Evolutionary conservation across 2,888 invertebrate species (phyloP).

Genomic region (Ichneumoninae sp.): DNA sequence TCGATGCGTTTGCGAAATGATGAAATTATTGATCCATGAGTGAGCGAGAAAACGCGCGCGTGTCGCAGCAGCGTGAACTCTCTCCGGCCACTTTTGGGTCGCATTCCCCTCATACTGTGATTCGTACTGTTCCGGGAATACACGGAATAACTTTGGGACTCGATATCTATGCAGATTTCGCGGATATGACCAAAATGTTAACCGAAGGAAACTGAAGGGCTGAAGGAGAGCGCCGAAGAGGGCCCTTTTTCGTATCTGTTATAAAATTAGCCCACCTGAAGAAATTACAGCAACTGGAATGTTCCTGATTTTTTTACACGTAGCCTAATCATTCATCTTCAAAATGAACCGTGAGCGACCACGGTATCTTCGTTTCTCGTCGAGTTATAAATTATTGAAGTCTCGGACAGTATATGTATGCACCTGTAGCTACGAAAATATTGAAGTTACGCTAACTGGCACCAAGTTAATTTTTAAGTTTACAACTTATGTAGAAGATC

Average conservation of each 20-base stretch:
- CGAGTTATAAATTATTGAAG: not conserved
- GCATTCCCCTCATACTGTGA: constrained; percentile 2
- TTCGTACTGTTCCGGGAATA: not conserved
- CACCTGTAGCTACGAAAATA: not conserved
- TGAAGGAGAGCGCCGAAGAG: not conserved
- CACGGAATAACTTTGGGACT: not conserved
- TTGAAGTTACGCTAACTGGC: not conserved
- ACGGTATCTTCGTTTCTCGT: not conserved
- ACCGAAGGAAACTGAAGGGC: not conserved
- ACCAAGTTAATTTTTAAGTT: not conserved
- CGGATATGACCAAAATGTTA: not conserved
- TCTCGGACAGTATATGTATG: not conserved
- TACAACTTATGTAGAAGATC: not conserved
- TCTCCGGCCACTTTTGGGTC: constrained; percentile 4
- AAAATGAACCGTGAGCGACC: not conserved
- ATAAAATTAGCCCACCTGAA: not conserved
- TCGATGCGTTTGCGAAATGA: constrained; percentile 66
- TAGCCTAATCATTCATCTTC: not conserved
- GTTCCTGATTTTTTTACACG: not conserved
- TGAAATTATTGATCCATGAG: constrained; percentile 70
- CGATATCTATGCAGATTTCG: not conserved
- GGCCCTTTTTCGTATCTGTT: not conserved
- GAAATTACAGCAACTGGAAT: not conserved
- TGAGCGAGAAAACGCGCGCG: constrained; percentile 61
- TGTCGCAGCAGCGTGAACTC: constrained; percentile 18